These are phyloP conservation scores for Platichthys stellatus DNA, from an alignment of 2,113 vertebrate species.

Conservation along the genomic window DNA sequence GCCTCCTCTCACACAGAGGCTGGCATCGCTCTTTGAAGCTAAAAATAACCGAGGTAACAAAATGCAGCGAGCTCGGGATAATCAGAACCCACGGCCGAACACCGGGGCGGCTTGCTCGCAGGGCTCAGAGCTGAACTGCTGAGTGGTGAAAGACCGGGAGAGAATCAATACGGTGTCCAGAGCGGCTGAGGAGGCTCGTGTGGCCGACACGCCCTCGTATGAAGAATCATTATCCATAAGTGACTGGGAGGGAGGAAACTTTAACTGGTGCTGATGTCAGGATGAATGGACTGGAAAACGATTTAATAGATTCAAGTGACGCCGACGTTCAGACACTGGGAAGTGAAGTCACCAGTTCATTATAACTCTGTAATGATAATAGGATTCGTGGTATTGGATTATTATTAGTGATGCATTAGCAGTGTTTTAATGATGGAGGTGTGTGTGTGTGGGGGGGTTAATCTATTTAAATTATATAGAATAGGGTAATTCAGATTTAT, in stretches of 20 bases:
- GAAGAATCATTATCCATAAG: conserved; percentile 14
- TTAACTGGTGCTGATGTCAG: conserved; percentile 9
- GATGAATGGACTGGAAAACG: conserved; percentile 20
- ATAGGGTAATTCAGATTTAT: background rate
- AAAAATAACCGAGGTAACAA: conserved; percentile 74
- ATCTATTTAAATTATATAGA: background rate
- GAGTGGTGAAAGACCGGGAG: conserved; percentile 66
- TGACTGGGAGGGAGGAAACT: conserved; percentile 36
- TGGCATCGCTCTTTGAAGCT: conserved; percentile 73
- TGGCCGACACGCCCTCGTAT: conserved; percentile 15
- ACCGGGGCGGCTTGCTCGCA: conserved; percentile 22
- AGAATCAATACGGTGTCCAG: conserved; percentile 66
- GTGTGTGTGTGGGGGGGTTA: too few species aligned
- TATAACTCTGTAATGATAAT: background rate
- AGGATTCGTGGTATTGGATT: background rate
- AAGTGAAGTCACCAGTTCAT: background rate
- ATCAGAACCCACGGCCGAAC: conserved; percentile 70
- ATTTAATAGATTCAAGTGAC: too few species aligned
- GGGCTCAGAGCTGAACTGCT: conserved; percentile 60
- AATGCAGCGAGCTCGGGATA: conserved; percentile 63
- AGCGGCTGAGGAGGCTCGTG: conserved; percentile 35
- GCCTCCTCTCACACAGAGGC: conserved; percentile 62
- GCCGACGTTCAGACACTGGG: too few species aligned
- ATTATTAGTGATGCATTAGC: background rate
- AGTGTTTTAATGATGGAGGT: background rate